These are phyloP conservation scores for Pocillopora grandis DNA, from an alignment of 92 coral and sea anemone species.

Conservation along the genomic window DNA sequence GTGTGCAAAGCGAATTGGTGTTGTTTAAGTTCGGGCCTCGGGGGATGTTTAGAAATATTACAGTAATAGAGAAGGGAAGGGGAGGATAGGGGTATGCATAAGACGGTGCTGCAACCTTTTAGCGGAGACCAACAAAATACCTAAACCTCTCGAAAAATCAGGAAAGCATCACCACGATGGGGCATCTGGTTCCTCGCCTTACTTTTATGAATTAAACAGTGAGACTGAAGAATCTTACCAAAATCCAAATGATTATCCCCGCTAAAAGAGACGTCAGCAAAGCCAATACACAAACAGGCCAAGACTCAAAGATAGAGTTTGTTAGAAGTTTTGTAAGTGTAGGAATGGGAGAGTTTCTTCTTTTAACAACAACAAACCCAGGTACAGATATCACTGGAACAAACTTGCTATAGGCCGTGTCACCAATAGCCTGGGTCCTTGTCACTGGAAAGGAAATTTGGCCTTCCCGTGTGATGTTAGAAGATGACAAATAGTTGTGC, in stretches of 20 bases:
- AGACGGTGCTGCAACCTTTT: no score
- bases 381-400: slow-evolving; percentile 57
- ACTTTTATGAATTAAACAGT: not conserved
- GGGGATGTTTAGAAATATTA: no score
- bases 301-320: slow-evolving; percentile 45
- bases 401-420: slow-evolving; percentile 45
- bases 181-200: no score
- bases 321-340: slow-evolving; percentile 43
- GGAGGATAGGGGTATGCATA: no score
- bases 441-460: slow-evolving; percentile 65
- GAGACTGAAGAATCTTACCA: slow-evolving; percentile 40
- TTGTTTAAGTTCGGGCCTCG: no score
- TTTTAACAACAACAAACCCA: slow-evolving; percentile 43
- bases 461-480: slow-evolving; percentile 20
- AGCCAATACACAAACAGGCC: slow-evolving; percentile 62
- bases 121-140: no score
- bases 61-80: no score
- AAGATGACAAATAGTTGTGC: slow-evolving; percentile 13
- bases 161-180: no score
- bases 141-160: no score
- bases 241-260: slow-evolving; percentile 70
- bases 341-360: slow-evolving; percentile 19
- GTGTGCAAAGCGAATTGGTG: no score
- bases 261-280: slow-evolving; percentile 48
- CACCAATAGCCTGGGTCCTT: slow-evolving; percentile 26